Evolutionary conservation across 2,797 vertebrate genomes (phyloP), one percentile per base, ranked within the genome.

Genomic region (Sebastes umbrosus): DNA sequence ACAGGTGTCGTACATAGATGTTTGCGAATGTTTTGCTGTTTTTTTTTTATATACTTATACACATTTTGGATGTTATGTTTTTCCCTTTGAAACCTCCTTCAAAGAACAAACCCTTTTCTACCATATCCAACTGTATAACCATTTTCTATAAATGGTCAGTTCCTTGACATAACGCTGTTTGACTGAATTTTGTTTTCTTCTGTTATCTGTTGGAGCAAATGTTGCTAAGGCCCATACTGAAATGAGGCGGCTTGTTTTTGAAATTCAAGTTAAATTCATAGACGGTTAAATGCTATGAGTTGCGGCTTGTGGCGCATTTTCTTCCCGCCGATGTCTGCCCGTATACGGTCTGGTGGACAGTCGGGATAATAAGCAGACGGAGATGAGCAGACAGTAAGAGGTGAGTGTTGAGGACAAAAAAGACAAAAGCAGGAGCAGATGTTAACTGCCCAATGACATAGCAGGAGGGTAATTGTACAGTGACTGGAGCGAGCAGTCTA

Each of bases 401-500:
- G 54, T 27, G 71, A 55, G 16, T 59, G 66, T 50, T 13, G 57
- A 62, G 54, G 58, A 39, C 36, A 39, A 10, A 29, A 27, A 79
- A 78, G 59, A 80, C 69, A 80, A 76, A 83, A 84, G 77, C 55
- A 6, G 69, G 62, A 87, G 71, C 68, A 84, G 84, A 84, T 71
- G 58, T 68, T 80, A 84, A 70, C 73, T 75, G 65, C 43, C 68
- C 77, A 73, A 34, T 82, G 88, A 83, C 84, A 84, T 39, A 68
- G 77, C 75, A 86, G 55, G 70, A 10, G 31, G 59, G 77, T 85
- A 91, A 89, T 90, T 91, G 83, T 84, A 86, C 77, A 78, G 83
- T 87, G 70, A 86, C 70, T 69, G 68, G 71, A 80, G 62, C 18
- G 27, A 87, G 69, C 60, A 34, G 69, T 62, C 75, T 87, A 69